phyloP scores from a whole-genome alignment of 2,888 invertebrate genomes.

The Odontothrips loti region DNA sequence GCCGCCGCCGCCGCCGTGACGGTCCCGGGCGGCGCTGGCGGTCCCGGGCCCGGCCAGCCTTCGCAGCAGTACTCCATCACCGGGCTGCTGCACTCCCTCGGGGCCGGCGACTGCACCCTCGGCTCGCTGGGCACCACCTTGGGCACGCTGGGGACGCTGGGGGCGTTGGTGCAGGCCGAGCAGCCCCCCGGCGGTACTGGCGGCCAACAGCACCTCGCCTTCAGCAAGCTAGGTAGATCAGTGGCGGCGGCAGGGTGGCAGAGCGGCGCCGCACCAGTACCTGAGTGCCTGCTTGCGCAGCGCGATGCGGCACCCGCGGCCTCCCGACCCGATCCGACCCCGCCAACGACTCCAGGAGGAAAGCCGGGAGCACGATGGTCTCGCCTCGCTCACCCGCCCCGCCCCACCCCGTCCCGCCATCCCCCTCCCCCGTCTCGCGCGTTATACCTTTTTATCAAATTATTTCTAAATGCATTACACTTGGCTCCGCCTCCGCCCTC shows the following conservation, averaged over 20 bases:
- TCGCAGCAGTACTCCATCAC: conserved; percentile 12
- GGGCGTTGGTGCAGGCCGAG: conserved; percentile 9
- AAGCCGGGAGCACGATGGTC: background rate
- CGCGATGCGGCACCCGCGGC: background rate
- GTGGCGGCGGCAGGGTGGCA: too few relatives aligned
- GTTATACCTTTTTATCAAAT: conserved; percentile 21
- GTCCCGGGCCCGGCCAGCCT: background rate
- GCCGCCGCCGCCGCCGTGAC: background rate
- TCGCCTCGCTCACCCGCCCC: background rate
- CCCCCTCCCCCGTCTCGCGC: background rate
- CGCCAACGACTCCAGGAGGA: background rate
- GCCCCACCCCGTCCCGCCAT: background rate
- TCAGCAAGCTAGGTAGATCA: conserved; percentile 1
- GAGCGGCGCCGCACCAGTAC: background rate
- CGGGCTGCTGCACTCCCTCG: background rate
- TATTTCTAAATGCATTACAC: conserved; percentile 27
- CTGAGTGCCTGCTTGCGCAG: too few relatives aligned
- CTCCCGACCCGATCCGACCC: background rate
- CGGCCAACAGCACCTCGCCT: background rate
- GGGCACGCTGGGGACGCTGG: background rate
- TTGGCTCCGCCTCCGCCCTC: conserved; percentile 14
- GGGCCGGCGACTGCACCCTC: background rate
- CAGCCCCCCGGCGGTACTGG: background rate
- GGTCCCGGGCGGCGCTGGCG: background rate
- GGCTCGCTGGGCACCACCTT: background rate